Evolutionary conservation across 64 coral and sea anemone genomes (phyloP), one percentile per base, ranked within the genome.

Genomic region (Pocillopora damicornis): DNA sequence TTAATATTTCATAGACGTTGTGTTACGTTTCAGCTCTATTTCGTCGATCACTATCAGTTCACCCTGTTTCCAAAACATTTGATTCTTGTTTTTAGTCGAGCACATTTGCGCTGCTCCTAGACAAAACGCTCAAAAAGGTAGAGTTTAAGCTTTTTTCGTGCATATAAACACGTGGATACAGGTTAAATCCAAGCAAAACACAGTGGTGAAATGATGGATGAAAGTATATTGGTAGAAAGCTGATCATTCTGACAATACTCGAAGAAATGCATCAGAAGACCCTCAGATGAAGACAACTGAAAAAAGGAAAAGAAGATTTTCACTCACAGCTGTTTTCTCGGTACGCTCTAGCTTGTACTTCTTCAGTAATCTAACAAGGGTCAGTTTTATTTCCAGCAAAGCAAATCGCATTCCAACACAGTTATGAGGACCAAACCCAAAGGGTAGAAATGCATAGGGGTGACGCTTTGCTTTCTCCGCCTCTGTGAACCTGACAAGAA

Each of bases 351-450:
- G 20, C 25, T 76, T 76, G 30, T 76, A 90, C 18, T 76, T 45
- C 30, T 83, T 90, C 80, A 84, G 58, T 64, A 90, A 17, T 30
- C 74, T 83, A 2, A 76, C 89, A 11, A 90, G 71, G 7, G 89
- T 84, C 26, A 90, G 71, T 76, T 90, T 90, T 18, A 84, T 37
- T 35, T 90, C 69, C 79, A 83, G 57, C 79, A 90, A 74, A 26
- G 79, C 89, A 74, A 90, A 90, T 65, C 80, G 60, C 89, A 84
- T 84, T 26, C 89, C 79, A 9, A 90, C 63, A 23, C 79, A 90
- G 18, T 61, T 64, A 15, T 75, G 79, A 13, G 89, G 89, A 56
- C 89, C 79, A 38, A 51, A 64, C 8, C 89, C 89, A 63, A 90
- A 90, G 14, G 89, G 89, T 10, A 84, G 30, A 15, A 83, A 90